These are phyloP conservation scores for Eugnorisma glareosa DNA, from an alignment of 2,888 invertebrate species.

Conservation along the genomic window DNA sequence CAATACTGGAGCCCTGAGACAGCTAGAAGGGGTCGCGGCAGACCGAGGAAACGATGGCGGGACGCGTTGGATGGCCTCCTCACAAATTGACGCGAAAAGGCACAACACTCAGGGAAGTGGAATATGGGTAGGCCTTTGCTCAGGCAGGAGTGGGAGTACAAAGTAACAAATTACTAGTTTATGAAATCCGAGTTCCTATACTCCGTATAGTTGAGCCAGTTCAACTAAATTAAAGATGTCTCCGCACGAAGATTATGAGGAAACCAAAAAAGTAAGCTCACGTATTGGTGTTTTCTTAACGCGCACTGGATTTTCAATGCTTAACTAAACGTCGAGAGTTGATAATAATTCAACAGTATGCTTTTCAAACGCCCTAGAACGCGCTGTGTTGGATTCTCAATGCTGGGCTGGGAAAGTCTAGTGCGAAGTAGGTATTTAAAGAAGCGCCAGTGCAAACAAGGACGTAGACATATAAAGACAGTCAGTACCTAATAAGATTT, in stretches of 20 bases:
- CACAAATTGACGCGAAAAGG: too few species aligned
- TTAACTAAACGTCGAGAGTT: background rate
- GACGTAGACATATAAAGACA: too few species aligned
- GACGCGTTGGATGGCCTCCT: too few species aligned
- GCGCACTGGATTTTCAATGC: background rate
- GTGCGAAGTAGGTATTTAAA: background rate
- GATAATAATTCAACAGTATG: background rate
- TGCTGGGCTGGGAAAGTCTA: background rate
- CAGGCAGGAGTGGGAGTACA: too few species aligned
- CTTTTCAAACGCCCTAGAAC: background rate
- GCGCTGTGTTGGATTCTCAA: background rate
- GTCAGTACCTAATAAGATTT: background rate
- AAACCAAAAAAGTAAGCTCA: background rate
- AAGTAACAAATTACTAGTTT: too few species aligned
- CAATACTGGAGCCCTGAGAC: too few species aligned
- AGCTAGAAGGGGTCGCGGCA: too few species aligned
- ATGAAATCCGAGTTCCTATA: too few species aligned
- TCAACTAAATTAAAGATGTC: background rate
- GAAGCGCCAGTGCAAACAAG: background rate
- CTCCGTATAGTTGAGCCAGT: background rate
- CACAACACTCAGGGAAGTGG: too few species aligned
- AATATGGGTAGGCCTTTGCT: too few species aligned
- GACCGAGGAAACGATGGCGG: too few species aligned
- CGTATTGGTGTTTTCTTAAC: background rate
- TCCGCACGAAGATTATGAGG: background rate